Percentiles rank a stretch among this genome's conserved stretches.
Conservation (phyloP, 1,140 invertebrate genomes). For the Cephus cinctus region DNA sequence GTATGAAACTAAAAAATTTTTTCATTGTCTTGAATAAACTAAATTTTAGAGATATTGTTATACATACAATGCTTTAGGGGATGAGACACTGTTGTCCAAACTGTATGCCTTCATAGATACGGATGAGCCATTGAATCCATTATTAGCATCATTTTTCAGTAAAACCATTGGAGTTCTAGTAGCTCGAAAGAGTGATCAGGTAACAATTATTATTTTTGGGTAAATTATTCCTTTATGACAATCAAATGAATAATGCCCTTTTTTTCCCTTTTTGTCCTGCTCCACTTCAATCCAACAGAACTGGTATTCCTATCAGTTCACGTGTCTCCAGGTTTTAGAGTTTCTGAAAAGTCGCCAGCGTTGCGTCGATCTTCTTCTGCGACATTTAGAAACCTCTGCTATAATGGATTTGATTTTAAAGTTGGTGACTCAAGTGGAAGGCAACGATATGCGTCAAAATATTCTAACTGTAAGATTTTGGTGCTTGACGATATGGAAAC, state of each 20-base stretch:
- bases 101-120: constrained; percentile 87
- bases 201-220: no score
- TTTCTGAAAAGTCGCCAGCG: constrained; percentile 84
- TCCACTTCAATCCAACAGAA: constrained; percentile 60
- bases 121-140: constrained; percentile 85
- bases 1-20: constrained; percentile 25
- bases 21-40: constrained; percentile 12
- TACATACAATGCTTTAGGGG: no score
- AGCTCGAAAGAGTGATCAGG: constrained; percentile 74
- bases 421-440: constrained; percentile 83
- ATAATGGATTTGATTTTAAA: constrained; percentile 93
- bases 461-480: constrained; percentile 73
- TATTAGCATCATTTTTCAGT: constrained; percentile 94
- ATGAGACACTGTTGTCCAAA: constrained; percentile 75
- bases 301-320: constrained; percentile 89
- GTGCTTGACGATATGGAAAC: constrained; percentile 10
- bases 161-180: constrained; percentile 89
- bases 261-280: constrained; percentile 19
- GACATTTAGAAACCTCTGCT: constrained; percentile 90
- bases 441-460: constrained; percentile 72
- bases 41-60: constrained; percentile 20
- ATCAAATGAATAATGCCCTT: neutral
- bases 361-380: constrained; percentile 82
- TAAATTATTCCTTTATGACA: no score
- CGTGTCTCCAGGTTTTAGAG: constrained; percentile 86